These are phyloP conservation scores for Rosalia funebris DNA, from an alignment of 2,888 invertebrate species.

Conservation along the genomic window DNA sequence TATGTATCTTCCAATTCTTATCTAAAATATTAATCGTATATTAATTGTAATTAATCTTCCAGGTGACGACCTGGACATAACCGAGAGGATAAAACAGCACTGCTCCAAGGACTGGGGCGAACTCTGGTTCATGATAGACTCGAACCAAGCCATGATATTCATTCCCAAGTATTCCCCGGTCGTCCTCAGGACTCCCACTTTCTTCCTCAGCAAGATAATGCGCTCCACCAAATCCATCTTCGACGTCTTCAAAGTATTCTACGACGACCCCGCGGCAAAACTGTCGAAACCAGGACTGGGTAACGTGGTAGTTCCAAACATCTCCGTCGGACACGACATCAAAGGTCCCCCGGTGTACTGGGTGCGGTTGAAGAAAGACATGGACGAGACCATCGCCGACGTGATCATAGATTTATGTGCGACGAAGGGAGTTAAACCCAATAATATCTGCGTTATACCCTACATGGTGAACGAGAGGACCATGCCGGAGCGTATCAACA, in stretches of 20 bases:
- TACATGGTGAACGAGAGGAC: conserved; percentile 54
- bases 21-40: no score
- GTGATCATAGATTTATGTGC: conserved; percentile 58
- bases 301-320: conserved; percentile 28
- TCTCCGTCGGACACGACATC: conserved; percentile 52
- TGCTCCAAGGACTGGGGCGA: conserved; percentile 52
- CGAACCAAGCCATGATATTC: conserved; percentile 59
- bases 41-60: no score
- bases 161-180: conserved; percentile 57
- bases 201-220: conserved; percentile 57
- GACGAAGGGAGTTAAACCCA: conserved; percentile 59
- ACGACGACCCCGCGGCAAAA: conserved; percentile 50
- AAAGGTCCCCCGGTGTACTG: conserved; percentile 58
- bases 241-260: conserved; percentile 57
- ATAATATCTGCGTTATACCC: conserved; percentile 58
- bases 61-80: conserved; percentile 28
- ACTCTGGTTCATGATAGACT: conserved; percentile 61
- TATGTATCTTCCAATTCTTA: no score
- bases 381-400: conserved; percentile 47
- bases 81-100: conserved; percentile 40
- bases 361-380: conserved; percentile 48
- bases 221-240: conserved; percentile 58
- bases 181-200: conserved; percentile 54
- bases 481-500: conserved; percentile 53
- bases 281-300: conserved; percentile 44